Percentiles rank a stretch among this genome's conserved stretches.
Evolutionary conservation across 2,113 vertebrate genomes (phyloP).

Genomic region (Pogonocichla stellata): DNA sequence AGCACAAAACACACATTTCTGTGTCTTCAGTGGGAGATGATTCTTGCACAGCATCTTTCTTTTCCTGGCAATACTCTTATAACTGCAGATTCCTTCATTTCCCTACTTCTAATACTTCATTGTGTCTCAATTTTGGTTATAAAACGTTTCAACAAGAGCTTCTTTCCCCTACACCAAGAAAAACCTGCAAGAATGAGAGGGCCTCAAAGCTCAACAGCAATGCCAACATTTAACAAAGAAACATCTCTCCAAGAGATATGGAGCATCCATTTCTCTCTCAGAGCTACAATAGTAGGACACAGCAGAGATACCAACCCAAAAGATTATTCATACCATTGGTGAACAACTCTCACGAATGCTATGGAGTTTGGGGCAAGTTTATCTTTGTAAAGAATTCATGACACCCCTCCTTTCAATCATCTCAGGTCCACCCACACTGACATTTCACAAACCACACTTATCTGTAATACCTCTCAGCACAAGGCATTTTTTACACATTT

Average conservation of each 20-base stretch:
- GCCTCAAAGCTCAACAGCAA: not conserved
- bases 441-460: slow-evolving; percentile 66
- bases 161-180: not conserved
- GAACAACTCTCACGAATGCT: slow-evolving; percentile 56
- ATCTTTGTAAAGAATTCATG: slow-evolving; percentile 59
- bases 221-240: not conserved
- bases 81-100: not conserved
- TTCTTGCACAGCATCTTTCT: not conserved
- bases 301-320: not conserved
- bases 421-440: slow-evolving; percentile 67
- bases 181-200: not conserved
- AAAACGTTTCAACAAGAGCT: not conserved
- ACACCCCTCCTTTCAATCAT: slow-evolving; percentile 59
- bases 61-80: not conserved
- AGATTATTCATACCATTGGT: slow-evolving; percentile 57
- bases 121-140: not conserved
- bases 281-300: not conserved
- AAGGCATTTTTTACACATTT: slow-evolving; percentile 64
- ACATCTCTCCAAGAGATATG: not conserved
- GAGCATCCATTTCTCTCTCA: not conserved
- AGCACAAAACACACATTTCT: not conserved
- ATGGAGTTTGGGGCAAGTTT: slow-evolving; percentile 44
- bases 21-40: not conserved
- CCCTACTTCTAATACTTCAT: not conserved
- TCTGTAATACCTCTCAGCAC: slow-evolving; percentile 32